Evolutionary conservation across 2,888 invertebrate species (phyloP), one percentile per base, ranked within the genome.

Genomic region (Cheilosia variabilis): DNA sequence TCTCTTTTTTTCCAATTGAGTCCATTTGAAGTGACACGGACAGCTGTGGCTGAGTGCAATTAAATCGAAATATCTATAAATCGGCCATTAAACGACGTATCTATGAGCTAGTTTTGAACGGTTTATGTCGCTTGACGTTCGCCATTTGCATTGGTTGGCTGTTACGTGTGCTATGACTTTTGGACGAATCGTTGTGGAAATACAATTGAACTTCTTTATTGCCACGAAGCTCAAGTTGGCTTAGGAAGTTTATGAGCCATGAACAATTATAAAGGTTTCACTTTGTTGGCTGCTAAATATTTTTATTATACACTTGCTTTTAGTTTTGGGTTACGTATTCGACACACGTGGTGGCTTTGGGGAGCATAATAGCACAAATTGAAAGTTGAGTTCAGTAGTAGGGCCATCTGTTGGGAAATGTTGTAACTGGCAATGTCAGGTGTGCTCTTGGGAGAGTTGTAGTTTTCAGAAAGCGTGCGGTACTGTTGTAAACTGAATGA

Each of bases 191-290:
- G 53, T 60, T 17, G 79, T 65, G 66, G 45, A 66, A 79, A 66
- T 73, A 60, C 47, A 66, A 31, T 73, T 62, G 9, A 37, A 62
- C 45, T 62, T 43, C 22, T 75, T 41, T 53, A 68, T 31, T 52
- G 53, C 47, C 9, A 75, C 22, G n/a, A 66, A 78, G 22, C 55
- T 68, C 22, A 37, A 57, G 43, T 45, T 52, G 65, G 34, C 60
- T 27, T 55, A 41, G 1, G 31, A 37, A 53, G 37, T 82, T 82
- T 78, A 82, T 82, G 78, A 82, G 47, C 71, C 82, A 62, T 82
- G 78, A 77, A 77, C 71, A 60, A 72, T 76, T 76, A 68, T 58
- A 60, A 43, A 41, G 52, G 66, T 76, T 76, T 66, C 66, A 76
- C 76, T 66, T 76, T 75, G 75, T 47, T 75, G 57, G 19, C 47